Percentiles rank a stretch among this genome's conserved stretches.
phyloP scores from a whole-genome alignment of 2,797 vertebrate species.

The Valencia hispanica region DNA sequence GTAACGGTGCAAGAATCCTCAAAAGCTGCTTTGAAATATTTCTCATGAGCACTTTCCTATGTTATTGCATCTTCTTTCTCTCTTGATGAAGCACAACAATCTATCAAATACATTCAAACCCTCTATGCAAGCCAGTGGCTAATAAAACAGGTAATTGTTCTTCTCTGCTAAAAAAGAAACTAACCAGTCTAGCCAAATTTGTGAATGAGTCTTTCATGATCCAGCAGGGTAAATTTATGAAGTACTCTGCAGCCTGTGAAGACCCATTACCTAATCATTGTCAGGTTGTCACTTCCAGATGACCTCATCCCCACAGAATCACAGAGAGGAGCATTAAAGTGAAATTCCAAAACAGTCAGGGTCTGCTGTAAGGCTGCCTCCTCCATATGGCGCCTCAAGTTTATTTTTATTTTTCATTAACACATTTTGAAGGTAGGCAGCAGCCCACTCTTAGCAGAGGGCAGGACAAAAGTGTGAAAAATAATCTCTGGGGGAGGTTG shows the following conservation, averaged over 20 bases:
- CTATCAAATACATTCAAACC: slow-evolving; percentile 6
- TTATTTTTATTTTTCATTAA: slow-evolving; percentile 66
- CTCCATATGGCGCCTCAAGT: slow-evolving; percentile 56
- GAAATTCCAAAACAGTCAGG: slow-evolving; percentile 50
- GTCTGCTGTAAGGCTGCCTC: slow-evolving; percentile 47
- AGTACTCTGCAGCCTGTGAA: slow-evolving; percentile 47
- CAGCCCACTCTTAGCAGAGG: slow-evolving; percentile 37
- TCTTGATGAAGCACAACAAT: slow-evolving; percentile 28
- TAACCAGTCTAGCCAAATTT: slow-evolving; percentile 15
- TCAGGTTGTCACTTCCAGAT: slow-evolving; percentile 62
- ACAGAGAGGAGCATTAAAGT: slow-evolving; percentile 52
- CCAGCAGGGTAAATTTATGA: slow-evolving; percentile 46
- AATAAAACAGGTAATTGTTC: slow-evolving; percentile 16
- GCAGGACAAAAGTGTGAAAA: slow-evolving; percentile 51
- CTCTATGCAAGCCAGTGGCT: neutral
- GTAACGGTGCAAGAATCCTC: slow-evolving; percentile 58
- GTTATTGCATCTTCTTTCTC: slow-evolving; percentile 21
- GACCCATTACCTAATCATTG: slow-evolving; percentile 65
- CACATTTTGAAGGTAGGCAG: slow-evolving; percentile 51
- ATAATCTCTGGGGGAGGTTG: slow-evolving; percentile 23
- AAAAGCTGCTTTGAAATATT: slow-evolving; percentile 48
- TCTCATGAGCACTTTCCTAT: slow-evolving; percentile 38
- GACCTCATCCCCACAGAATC: slow-evolving; percentile 60
- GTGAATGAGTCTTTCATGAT: slow-evolving; percentile 32
- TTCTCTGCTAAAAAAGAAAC: slow-evolving; percentile 14